Percentiles rank a stretch among this genome's conserved stretches.
phyloP scores from a whole-genome alignment of 2,113 vertebrate species.

The Bucco capensis region DNA sequence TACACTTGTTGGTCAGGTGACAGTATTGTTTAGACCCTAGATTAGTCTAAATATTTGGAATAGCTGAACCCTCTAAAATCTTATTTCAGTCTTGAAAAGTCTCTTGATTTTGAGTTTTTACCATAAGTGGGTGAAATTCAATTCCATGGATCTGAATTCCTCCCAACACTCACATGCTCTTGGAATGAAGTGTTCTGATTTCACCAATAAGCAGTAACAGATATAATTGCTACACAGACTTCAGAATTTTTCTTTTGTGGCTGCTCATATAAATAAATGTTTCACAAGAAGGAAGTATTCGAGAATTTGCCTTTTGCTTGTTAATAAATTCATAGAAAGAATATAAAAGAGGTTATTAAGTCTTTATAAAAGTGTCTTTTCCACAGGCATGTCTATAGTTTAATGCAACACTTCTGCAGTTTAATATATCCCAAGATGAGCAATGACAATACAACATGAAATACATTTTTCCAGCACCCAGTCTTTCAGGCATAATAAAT shows the following conservation, averaged over 20 bases:
- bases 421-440: not conserved
- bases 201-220: not conserved
- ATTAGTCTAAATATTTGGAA: not conserved
- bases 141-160: not conserved
- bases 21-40: fast-evolving
- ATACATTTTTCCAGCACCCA: not conserved
- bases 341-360: not conserved
- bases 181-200: not conserved
- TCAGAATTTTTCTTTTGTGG: not conserved
- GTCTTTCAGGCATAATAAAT: not conserved
- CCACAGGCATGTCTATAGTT: not conserved
- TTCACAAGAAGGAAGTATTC: not conserved
- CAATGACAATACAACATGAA: not conserved
- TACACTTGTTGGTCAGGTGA: not conserved
- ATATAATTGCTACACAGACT: not conserved
- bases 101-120: not conserved
- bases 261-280: not conserved
- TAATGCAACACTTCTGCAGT: not conserved
- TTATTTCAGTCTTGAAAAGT: not conserved
- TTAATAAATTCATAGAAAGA: not conserved
- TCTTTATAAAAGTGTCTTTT: not conserved
- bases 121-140: not conserved
- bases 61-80: not conserved
- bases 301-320: not conserved
- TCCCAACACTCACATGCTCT: not conserved